A percentile compares a stretch with the other conserved stretches of the same genome.
These are phyloP conservation scores for Hepsetus odoe DNA, from an alignment of 2,113 vertebrate species.

Conservation along the genomic window DNA sequence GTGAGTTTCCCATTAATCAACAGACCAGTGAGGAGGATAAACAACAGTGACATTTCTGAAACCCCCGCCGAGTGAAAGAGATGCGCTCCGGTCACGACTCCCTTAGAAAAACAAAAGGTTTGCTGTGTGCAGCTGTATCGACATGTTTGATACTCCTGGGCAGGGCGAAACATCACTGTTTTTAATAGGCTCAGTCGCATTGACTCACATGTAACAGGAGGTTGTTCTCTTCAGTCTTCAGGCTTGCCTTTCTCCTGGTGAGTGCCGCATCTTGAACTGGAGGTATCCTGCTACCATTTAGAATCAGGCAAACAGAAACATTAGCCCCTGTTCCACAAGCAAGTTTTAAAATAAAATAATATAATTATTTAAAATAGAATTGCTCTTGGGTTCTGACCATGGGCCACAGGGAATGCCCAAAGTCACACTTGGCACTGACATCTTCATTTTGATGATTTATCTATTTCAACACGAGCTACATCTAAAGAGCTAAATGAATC, in stretches of 20 bases:
- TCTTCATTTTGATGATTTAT: too few species aligned
- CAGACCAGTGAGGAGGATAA: conserved; percentile 40
- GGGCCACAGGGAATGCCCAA: too few species aligned
- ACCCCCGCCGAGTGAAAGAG: conserved; percentile 22
- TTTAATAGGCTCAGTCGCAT: conserved; percentile 39
- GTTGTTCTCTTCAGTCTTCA: neutral
- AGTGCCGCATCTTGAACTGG: conserved; percentile 19
- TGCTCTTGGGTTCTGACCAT: too few species aligned
- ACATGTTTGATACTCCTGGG: conserved; percentile 23
- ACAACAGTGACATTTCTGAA: conserved; percentile 39
- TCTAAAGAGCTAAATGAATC: too few species aligned
- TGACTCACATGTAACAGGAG: conserved; percentile 26
- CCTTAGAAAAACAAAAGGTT: neutral
- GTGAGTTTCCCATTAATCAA: conserved; percentile 50
- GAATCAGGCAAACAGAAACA: too few species aligned
- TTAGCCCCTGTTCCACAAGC: too few species aligned
- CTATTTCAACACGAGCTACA: too few species aligned
- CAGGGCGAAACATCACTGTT: conserved; percentile 29
- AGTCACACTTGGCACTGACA: too few species aligned
- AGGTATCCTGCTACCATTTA: neutral
- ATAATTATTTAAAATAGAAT: too few species aligned
- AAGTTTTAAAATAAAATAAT: too few species aligned
- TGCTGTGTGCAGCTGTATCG: conserved; percentile 16
- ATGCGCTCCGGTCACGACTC: conserved; percentile 24
- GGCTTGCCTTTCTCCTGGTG: neutral